phyloP scores from a whole-genome alignment of 2,113 vertebrate genomes.

The Naja naja region DNA sequence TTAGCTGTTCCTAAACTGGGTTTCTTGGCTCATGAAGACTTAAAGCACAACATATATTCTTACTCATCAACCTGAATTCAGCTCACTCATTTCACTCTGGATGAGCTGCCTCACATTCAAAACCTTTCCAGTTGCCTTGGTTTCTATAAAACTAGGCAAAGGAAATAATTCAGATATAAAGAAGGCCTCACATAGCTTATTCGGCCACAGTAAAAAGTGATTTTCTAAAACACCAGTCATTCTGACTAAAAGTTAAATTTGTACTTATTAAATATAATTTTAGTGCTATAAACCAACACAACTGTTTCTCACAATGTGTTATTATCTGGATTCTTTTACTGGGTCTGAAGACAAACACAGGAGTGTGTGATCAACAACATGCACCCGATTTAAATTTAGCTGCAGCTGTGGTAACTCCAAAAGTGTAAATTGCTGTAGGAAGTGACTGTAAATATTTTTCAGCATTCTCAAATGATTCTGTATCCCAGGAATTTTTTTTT shows the following conservation, averaged over 20 bases:
- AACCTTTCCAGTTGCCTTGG: background rate
- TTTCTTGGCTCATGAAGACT: background rate
- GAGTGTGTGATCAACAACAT: background rate
- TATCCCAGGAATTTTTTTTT: background rate
- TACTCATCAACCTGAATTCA: background rate
- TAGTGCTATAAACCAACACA: background rate
- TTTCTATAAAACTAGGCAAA: background rate
- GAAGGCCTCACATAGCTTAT: background rate
- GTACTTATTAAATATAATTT: background rate
- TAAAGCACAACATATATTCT: background rate
- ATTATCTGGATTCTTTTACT: background rate
- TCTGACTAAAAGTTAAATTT: background rate
- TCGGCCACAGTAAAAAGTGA: background rate
- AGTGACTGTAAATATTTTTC: background rate
- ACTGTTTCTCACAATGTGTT: background rate
- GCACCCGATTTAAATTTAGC: background rate
- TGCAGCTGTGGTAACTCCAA: background rate
- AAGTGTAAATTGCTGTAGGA: background rate
- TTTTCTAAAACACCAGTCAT: background rate
- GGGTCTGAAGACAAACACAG: background rate
- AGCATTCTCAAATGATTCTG: background rate
- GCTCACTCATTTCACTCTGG: background rate
- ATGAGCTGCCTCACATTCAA: background rate
- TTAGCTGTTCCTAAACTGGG: background rate
- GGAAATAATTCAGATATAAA: background rate